Conservation (phyloP, 2,113 vertebrate genomes). For the Megaptera novaeangliae region DNA sequence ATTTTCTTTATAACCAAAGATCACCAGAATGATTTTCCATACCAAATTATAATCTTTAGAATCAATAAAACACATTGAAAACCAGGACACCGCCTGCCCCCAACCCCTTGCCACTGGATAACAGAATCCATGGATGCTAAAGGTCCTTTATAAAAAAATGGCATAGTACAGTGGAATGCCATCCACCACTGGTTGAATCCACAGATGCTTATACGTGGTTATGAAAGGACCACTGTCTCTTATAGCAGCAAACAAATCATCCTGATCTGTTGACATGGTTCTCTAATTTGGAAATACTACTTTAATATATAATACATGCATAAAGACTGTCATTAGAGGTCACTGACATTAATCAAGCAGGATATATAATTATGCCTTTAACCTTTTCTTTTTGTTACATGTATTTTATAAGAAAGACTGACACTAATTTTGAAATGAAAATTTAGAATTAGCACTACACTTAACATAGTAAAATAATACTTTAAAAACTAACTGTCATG, state of each 20-base stretch:
- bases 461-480: not conserved
- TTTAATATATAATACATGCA: not conserved
- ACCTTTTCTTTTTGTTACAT: not conserved
- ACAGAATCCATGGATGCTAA: not conserved
- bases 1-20: not conserved
- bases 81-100: not conserved
- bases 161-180: not conserved
- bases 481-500: not conserved
- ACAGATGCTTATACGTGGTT: not conserved
- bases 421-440: constrained; percentile 37
- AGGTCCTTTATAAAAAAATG: not conserved
- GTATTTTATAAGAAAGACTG: constrained; percentile 4
- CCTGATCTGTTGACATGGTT: not conserved
- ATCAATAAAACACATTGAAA: constrained; percentile 30
- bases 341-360: not conserved
- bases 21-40: not conserved
- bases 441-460: constrained; percentile 23
- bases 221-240: not conserved
- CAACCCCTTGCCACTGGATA: not conserved
- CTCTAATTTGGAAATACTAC: not conserved
- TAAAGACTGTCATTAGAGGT: not conserved
- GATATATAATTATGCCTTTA: constrained; percentile 20
- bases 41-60: constrained; percentile 23
- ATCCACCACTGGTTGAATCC: not conserved
- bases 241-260: not conserved